Conservation (phyloP, 2,888 invertebrate species). For the Ophion ellenae region DNA sequence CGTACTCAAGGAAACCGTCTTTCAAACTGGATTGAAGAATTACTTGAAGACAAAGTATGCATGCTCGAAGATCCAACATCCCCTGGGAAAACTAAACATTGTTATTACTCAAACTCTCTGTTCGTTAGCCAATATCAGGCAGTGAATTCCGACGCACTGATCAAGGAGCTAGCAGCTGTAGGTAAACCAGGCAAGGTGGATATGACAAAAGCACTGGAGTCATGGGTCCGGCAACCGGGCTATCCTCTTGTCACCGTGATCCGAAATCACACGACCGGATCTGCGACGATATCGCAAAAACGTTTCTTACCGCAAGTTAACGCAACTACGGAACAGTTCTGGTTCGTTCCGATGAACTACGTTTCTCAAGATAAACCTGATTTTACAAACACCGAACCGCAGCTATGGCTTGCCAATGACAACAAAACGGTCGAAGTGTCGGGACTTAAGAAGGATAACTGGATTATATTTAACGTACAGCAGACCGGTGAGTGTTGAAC, state of each 20-base stretch:
- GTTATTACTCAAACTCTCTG: slow-evolving; percentile 48
- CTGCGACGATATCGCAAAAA: slow-evolving; percentile 84
- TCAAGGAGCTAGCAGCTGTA: slow-evolving; percentile 69
- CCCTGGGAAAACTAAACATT: slow-evolving; percentile 78
- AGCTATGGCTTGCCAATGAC: slow-evolving; percentile 84
- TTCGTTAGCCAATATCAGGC: slow-evolving; percentile 69
- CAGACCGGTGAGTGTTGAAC: slow-evolving; percentile 85
- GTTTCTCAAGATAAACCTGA: slow-evolving; percentile 69
- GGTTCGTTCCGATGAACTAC: slow-evolving; percentile 79
- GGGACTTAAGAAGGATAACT: slow-evolving; percentile 82
- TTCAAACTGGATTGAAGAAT: slow-evolving; percentile 81
- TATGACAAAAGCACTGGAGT: slow-evolving; percentile 77
- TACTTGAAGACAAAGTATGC: slow-evolving; percentile 74
- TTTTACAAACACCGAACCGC: slow-evolving; percentile 85
- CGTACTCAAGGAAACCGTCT: slow-evolving; percentile 83
- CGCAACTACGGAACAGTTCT: slow-evolving; percentile 52
- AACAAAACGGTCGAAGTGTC: slow-evolving; percentile 76
- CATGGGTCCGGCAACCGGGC: slow-evolving; percentile 88
- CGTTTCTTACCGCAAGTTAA: slow-evolving; percentile 67
- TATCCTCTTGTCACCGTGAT: slow-evolving; percentile 87
- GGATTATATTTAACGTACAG: slow-evolving; percentile 88
- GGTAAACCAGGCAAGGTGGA: slow-evolving; percentile 74
- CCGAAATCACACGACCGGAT: slow-evolving; percentile 84
- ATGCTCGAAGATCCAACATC: slow-evolving; percentile 78
- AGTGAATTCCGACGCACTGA: slow-evolving; percentile 85